Base-by-base conservation (phyloP, 2,797 vertebrate genomes). In the Channallabes apus region DNA sequence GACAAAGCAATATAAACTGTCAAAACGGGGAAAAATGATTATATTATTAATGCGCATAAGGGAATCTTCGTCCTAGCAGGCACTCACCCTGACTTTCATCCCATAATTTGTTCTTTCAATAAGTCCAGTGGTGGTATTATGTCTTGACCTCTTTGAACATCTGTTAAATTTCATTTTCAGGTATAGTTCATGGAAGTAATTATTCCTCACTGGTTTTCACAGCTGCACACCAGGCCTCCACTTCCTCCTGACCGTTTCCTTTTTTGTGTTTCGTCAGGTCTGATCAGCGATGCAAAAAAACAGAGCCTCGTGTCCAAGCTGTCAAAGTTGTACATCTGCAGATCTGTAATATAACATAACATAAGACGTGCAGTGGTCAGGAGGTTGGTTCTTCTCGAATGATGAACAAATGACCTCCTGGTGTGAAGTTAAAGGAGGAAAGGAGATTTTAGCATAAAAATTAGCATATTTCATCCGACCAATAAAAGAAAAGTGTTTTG, bases 141-240 rank as follows among this genome's bases (percentile, higher is more conserved):
- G 12, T 71, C 58, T 27, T 38, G 78, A 80, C 68, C 79, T 9
- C 8, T 18, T 46, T 65, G 32, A 76, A 22, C 41, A 2, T 75
- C 69, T 82, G 79, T 54, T 67, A 64, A 46, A 29, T 81, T 75
- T 81, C 67, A 80, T 59, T 71, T 24, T 65, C 78, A 54, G 12
- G 41, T 80, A n/a, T 82, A 32, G 24, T 80, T 69, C 64, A 79
- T 15, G 1, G 9, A 69, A 29, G n/a, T 9, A 7, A 29, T 72
- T 29, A 20, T 77, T 61, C 80, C 61, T 51, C 20, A 72, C 58
- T 41, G 54, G 11, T 29, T 77, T 32, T 58, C 54, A 22, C 80
- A 65, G 56, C 56, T 58, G 65, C 18, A 12, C 41, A 17, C 67
- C 77, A 80, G 58, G 5, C 54, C 78, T 32, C 27, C 51, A 1